These are phyloP conservation scores for Oreochromis tanganicae DNA, from an alignment of 2,113 vertebrate genomes.

Conservation along the genomic window DNA sequence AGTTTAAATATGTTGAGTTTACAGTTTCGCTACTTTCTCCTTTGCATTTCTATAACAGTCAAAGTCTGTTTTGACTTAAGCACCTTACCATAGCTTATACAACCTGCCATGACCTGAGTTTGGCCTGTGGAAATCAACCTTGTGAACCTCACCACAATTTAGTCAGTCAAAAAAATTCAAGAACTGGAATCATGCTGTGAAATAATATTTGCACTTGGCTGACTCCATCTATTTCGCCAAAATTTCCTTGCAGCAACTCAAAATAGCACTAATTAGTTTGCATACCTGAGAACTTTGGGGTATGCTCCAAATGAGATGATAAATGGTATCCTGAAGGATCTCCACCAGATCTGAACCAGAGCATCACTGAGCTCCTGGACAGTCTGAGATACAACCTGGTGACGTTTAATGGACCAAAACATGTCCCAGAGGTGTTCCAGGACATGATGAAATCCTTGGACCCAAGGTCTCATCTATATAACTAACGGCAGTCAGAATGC, in stretches of 20 bases:
- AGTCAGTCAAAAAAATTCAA: neutral
- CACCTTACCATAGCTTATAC: neutral
- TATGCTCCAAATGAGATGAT: neutral
- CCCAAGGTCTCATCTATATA: neutral
- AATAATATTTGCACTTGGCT: neutral
- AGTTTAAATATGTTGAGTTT: neutral
- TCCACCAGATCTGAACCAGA: neutral
- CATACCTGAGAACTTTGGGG: neutral
- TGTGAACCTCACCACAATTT: no score
- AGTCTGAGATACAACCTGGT: neutral
- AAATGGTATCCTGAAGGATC: neutral
- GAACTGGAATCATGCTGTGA: neutral
- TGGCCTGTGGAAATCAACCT: neutral
- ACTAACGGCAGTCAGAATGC: accelerated
- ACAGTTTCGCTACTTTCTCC: neutral
- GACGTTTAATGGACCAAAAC: accelerated
- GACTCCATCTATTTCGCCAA: neutral
- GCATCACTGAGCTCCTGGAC: accelerated
- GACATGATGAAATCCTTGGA: neutral
- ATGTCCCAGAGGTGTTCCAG: neutral
- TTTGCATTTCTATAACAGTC: neutral
- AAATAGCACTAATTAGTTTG: neutral
- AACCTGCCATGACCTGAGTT: neutral
- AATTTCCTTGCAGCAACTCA: neutral
- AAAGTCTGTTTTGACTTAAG: neutral